Evolutionary conservation across 2,888 invertebrate genomes (phyloP), one percentile per base, ranked within the genome.

Genomic region (Brachypterus glaber): DNA sequence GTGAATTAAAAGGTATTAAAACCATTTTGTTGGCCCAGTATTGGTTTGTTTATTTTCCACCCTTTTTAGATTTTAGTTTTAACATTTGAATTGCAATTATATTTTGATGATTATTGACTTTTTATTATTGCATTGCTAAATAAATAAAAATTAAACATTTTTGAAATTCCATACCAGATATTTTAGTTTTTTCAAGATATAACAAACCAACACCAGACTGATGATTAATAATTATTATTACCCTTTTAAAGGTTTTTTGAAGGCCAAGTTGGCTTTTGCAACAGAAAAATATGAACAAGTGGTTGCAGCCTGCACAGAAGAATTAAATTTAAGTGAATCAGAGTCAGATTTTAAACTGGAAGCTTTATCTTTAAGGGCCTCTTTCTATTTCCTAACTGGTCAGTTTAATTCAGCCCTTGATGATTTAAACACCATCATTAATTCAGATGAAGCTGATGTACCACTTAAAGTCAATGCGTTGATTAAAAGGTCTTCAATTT

Each of bases 401-500:
- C 76, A 81, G 55, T 80, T 86, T 53, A 74, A 77, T 25, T 75
- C 78, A 44, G 80, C 88, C 3, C 68, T 81, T 39, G 68, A 69
- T 40, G 90, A 90, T 62, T 74, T 89, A 39, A 76, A 75, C 46
- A 71, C 67, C 33, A 76, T 88, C 39, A 78, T 88, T 51, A 71
- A 76, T 13, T 76, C 76, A 58, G 69, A 75, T 49, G 72, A 75
- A 50, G 69, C 76, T 30, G 68, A 70, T 45, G 66, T 69, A 3
- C 79, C 76, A 55, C 70, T 85, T 2, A 79, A 78, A 58, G 81
- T 85, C 0, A 92, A 90, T 69, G 87, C 90, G 11, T 68, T 91
- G 33, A 85, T 95, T 39, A 92, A 92, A 64, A 73, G 90, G 44
- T 92, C 90, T 8, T 84, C 87, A 4, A 70, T 92, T 41, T 74